Percentiles rank a stretch among this genome's conserved stretches.
Conservation (phyloP, 2,113 vertebrate species). For the Microcebus griseorufus region DNA sequence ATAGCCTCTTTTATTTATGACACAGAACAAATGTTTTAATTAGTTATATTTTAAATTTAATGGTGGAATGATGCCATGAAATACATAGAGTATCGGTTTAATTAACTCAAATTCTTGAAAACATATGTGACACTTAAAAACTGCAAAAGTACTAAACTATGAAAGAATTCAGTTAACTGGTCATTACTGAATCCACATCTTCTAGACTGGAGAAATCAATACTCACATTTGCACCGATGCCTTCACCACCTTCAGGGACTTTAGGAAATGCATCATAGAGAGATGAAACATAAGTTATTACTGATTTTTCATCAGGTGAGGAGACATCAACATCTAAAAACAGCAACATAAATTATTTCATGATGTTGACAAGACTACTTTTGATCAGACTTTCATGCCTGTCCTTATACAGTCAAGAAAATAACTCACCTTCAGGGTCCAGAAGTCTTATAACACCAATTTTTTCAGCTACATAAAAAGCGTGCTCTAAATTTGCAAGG, state of each 20-base stretch:
- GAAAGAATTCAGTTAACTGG: constrained; percentile 11
- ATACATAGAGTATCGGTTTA: neutral
- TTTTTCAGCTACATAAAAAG: constrained; percentile 96
- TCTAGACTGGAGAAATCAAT: neutral
- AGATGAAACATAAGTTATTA: constrained; percentile 98
- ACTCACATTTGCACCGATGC: constrained; percentile 96
- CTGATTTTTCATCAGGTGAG: constrained; percentile 98
- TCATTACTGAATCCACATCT: neutral
- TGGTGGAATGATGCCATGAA: neutral
- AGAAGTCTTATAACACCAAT: constrained; percentile 96
- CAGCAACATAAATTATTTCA: constrained; percentile 69
- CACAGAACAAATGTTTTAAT: neutral
- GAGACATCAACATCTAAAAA: constrained; percentile 95
- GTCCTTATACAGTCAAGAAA: constrained; percentile 15
- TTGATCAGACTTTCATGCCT: neutral
- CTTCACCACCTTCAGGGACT: constrained; percentile 95
- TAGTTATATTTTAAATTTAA: neutral
- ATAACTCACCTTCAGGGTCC: constrained; percentile 96
- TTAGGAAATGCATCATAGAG: constrained; percentile 98
- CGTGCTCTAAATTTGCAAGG: constrained; percentile 96
- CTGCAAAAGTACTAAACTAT: neutral
- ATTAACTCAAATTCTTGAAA: neutral
- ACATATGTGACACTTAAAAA: neutral
- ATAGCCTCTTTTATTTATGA: neutral
- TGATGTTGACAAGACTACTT: neutral